Evolutionary conservation across 1,140 invertebrate genomes (phyloP), one percentile per base, ranked within the genome.

Genomic region (Leptinotarsa undecemlineata): DNA sequence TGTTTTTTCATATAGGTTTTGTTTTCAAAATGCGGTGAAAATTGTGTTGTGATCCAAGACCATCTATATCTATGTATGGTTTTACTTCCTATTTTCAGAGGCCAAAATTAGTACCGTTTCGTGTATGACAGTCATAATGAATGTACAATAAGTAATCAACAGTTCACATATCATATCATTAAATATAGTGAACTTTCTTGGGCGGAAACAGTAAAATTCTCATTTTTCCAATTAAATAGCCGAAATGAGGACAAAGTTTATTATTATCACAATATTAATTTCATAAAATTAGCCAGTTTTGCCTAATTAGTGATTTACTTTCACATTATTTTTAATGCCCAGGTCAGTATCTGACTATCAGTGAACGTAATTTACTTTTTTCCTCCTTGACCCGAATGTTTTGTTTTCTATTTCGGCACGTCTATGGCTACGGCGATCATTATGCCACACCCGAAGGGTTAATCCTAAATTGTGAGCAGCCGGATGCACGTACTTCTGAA

Each of bases 381-480:
- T 64, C 26, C 63, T 23, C 63, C 63, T 64, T 64, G 63, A 64
- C 63, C 63, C 26, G 20, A 33, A 64, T 64, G 26, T 64, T 14
- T 15, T 23, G 15, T 64, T 64, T 64, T 33, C 15, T 20, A 20
- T 20, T 64, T 64, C 20, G 63, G 63, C 20, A 64, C 63, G 63
- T 33, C 63, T 33, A 64, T 64, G 63, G 20, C 33, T 42, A 8
- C 17, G 21, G 4, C 26, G 63, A n/a, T 64, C 20, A 64, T 64
- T 64, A 64, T 21, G 63, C 63, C 63, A 33, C 63, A 64, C 63
- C 63, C 20, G 15, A 64, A 64, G 63, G 63, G 63, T 64, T 64
- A 15, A 33, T 33, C 4, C 26, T 13, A 23, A 64, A 23, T 33
- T 21, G 20, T 64, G 26, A 64, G 14, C 17, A 64, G 2, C 63